Conservation (phyloP, 2,888 invertebrate species). For the Sylvicola fuscatus region DNA sequence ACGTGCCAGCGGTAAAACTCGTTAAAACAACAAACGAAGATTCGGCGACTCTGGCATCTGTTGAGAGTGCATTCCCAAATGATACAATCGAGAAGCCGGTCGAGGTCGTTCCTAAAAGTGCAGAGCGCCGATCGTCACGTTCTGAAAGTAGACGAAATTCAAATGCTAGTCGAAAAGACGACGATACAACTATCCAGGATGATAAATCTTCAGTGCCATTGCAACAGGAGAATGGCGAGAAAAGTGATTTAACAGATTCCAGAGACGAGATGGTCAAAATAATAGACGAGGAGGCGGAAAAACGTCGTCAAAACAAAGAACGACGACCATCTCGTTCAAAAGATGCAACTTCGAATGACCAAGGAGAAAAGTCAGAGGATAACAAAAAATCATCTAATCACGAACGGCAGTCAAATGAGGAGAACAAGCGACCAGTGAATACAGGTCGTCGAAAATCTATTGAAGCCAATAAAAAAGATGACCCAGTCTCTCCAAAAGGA, state of each 20-base stretch:
- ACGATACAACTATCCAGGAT: constrained; percentile 2
- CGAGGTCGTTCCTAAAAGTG: constrained; percentile 6
- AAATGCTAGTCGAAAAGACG: constrained; percentile 1
- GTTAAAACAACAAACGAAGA: too few relatives aligned
- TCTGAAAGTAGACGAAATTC: constrained; percentile 1
- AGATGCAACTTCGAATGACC: neutral
- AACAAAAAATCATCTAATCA: too few relatives aligned
- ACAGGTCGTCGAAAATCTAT: too few relatives aligned
- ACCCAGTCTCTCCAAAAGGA: neutral
- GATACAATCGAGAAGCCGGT: constrained; percentile 7
- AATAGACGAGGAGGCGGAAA: constrained; percentile 7
- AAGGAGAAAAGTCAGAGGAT: neutral
- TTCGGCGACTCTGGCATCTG: too few relatives aligned
- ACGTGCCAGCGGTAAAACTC: constrained; percentile 7
- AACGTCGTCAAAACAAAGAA: constrained; percentile 4
- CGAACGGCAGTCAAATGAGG: neutral
- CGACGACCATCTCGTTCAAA: neutral
- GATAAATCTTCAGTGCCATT: constrained; percentile 2
- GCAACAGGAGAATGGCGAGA: constrained; percentile 1
- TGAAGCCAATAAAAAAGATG: neutral
- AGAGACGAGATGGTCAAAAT: constrained; percentile 6
- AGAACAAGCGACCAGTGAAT: too few relatives aligned
- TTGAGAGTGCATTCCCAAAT: too few relatives aligned
- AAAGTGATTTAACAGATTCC: constrained; percentile 1
- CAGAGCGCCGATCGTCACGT: constrained; percentile 5